Evolutionary conservation across 2,113 vertebrate species (phyloP), one percentile per base, ranked within the genome.

Genomic region (Malaclemys terrapin): DNA sequence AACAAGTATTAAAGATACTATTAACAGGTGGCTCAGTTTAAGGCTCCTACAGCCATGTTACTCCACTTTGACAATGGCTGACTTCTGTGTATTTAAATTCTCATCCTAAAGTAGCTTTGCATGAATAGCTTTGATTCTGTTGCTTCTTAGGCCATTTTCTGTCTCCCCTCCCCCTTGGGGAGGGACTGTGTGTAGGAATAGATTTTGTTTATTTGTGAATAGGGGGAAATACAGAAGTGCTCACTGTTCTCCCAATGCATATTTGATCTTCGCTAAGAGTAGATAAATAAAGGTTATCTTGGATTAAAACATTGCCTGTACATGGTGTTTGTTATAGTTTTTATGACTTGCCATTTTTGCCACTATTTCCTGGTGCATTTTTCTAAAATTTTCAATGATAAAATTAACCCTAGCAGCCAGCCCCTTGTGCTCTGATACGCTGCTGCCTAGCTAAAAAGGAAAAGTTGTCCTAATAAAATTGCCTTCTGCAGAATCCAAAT

Each of bases 381-480:
- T 72, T 38, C n/a, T 38, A 20, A n/a, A 42, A 72, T 38, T 72
- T 8, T 72, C 10, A 38, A 22, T 72, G 35, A 20, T 72, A 85
- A 31, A 12, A 24, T 24, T 0, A 72, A 52, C 6, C 0, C 19
- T 54, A 3, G 20, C 2, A 29, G 52, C n/a, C 57, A 17, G 25
- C 49, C 6, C 42, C 57, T 3, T 65, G 0, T 31, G 1, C 29
- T 81, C 53, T 84, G 59, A 38, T 72, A 72, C 10, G 10, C 80
- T 45, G 53, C 59, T 76, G 0, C 47, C 17, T 92, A 81, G n/a
- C 20, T 1, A 45, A 80, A 84, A 42, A 1, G 22, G 6, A 27
- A 80, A 25, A 38, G 20, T 84, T 45, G 24, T 47, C 22, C 75
- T 72, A 47, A 16, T 25, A 16, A 49, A 42, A 45, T 45, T 29